Evolutionary conservation across 2,888 invertebrate species (phyloP).

Genomic region (Callimorpha dominula): DNA sequence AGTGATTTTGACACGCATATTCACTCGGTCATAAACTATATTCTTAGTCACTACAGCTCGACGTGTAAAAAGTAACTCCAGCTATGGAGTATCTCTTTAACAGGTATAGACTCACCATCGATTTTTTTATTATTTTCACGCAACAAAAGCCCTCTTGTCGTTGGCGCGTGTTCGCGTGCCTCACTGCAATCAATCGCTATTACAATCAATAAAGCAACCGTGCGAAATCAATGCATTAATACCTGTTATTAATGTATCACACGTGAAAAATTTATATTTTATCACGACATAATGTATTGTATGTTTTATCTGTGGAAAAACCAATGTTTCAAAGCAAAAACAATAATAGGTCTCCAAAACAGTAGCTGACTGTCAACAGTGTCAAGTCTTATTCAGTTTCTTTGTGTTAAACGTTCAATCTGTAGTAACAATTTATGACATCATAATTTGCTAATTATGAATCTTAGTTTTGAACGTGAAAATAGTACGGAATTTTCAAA

Average conservation of each 20-base stretch:
- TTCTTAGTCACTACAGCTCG: constrained; percentile 21
- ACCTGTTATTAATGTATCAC: constrained; percentile 59
- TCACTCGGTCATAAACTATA: constrained; percentile 28
- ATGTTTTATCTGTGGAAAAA: constrained; percentile 44
- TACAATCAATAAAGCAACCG: constrained; percentile 80
- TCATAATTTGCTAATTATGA: background rate
- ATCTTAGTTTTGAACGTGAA: background rate
- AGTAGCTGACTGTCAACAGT: background rate
- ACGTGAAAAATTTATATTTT: constrained; percentile 64
- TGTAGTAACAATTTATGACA: background rate
- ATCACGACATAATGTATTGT: constrained; percentile 49
- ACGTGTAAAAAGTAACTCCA: constrained; percentile 13
- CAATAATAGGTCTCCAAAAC: background rate
- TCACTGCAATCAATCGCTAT: constrained; percentile 73
- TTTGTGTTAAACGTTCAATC: background rate
- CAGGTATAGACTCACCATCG: constrained; percentile 35
- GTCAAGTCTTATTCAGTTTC: background rate
- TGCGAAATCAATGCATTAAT: constrained; percentile 82
- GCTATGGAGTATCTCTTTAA: constrained; percentile 17
- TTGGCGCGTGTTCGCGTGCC: constrained; percentile 70
- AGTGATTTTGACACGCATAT: constrained; percentile 34
- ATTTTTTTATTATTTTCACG: constrained; percentile 60
- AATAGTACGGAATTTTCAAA: background rate
- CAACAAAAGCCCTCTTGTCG: constrained; percentile 55
- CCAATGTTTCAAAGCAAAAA: background rate